Evolutionary conservation across 2,113 vertebrate genomes (phyloP), one percentile per base, ranked within the genome.

Genomic region (Mastomys coucha): DNA sequence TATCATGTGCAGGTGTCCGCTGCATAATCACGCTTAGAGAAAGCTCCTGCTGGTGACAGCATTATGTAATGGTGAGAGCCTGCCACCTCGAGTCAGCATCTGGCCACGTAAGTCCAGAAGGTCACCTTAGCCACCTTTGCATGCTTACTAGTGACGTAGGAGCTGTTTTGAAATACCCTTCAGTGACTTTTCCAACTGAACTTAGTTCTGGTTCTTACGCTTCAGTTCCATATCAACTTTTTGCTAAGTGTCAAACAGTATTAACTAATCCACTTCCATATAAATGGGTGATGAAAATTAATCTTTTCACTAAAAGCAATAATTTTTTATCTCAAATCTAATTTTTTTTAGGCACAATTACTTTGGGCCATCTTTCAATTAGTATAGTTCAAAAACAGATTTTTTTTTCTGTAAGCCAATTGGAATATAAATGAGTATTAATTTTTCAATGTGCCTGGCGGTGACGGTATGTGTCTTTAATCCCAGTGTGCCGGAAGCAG

Each of bases 131-230:
- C 42, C 36, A 20, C 76, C 84, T 77, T 39, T 95, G 90, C 73
- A 17, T 22, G 81, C 91, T 82, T 24, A 73, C 53, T 6, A 42
- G n/a, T 96, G 93, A 96, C 91, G 53, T 94, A 14, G 3, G 45
- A 94, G 90, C n/a, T 72, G 9, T 97, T 96, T 96, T 10, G 1
- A 95, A 97, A 98, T 56, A 51, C 28, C 51, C 33, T n/a, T 22
- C 53, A 51, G 0, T 94, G 92, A 92, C 90, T 92, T 95, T 88
- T 88, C 73, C 49, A 13, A 39, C 56, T 88, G 95, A 93, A 95
- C 93, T 92, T 70, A 78, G 95, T 33, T 89, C 93, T 93, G 89
- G 36, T 60, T 81, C 94, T 95, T 7, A 85, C 28, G 51, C 80
- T 73, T 49, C 60, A 63, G 93, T 92, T 78, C 82, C 56, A 80